Conservation (phyloP, 2,113 vertebrate genomes). For the Aythya baeri region DNA sequence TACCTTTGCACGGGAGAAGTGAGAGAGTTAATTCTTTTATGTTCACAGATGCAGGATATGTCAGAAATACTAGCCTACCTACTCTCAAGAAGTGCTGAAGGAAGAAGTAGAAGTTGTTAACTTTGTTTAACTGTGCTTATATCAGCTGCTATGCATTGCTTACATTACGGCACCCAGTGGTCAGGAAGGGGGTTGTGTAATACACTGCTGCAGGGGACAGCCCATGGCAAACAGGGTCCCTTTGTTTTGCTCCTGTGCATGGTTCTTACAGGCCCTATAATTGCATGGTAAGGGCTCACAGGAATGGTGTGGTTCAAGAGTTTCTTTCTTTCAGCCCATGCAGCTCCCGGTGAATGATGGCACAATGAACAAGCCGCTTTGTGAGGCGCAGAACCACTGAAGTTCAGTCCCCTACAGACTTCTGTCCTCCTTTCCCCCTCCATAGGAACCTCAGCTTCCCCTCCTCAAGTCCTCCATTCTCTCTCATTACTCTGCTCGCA, state of each 20-base stretch:
- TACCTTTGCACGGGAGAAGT: background rate
- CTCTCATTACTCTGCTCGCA: background rate
- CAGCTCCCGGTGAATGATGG: background rate
- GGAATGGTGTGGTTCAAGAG: background rate
- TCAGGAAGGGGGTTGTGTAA: constrained; percentile 44
- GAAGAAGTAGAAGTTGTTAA: background rate
- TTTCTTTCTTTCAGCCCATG: background rate
- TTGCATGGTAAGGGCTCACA: background rate
- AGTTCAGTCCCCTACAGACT: background rate
- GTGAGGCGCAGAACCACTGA: background rate
- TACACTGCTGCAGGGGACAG: background rate
- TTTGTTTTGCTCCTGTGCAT: background rate
- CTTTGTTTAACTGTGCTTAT: background rate
- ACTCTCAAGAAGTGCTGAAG: background rate
- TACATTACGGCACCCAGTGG: background rate
- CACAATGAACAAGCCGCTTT: background rate
- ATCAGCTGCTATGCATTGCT: background rate
- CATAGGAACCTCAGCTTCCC: background rate
- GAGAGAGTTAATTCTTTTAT: background rate
- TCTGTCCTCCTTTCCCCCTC: background rate
- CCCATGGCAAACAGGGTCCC: background rate
- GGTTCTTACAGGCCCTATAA: background rate
- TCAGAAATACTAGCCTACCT: background rate
- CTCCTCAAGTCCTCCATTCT: background rate
- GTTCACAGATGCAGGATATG: accelerated